phyloP scores from a whole-genome alignment of 30 jellyfish, hydroid and myxozoan genomes.

The Morbakka virulenta region DNA sequence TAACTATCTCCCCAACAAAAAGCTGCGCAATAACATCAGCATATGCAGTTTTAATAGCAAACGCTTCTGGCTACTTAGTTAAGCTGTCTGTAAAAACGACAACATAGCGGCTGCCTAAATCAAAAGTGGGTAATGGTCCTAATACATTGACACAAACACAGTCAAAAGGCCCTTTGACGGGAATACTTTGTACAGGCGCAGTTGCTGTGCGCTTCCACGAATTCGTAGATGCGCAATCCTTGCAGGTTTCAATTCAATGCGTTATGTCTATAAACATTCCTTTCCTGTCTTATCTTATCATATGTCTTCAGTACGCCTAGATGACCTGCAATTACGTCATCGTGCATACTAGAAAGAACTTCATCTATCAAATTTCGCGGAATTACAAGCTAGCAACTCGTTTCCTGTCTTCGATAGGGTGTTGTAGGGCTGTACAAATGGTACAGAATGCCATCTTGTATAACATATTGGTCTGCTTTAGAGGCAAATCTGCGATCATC shows the following conservation, averaged over 20 bases:
- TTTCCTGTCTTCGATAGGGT: slow-evolving; percentile 18
- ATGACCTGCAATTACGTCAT: slow-evolving; percentile 55
- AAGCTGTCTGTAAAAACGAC: slow-evolving; percentile 52
- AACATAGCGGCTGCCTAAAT: slow-evolving; percentile 29
- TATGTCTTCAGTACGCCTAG: slow-evolving; percentile 37
- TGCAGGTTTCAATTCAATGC: slow-evolving; percentile 58
- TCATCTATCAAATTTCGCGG: slow-evolving; percentile 24
- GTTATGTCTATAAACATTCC: slow-evolving; percentile 43
- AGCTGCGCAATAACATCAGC: slow-evolving; percentile 42
- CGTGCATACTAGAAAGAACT: slow-evolving; percentile 38
- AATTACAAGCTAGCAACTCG: slow-evolving; percentile 40
- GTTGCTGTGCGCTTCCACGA: slow-evolving; percentile 34
- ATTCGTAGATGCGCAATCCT: slow-evolving; percentile 50
- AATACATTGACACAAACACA: slow-evolving; percentile 23
- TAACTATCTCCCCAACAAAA: slow-evolving; percentile 36
- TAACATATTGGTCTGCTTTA: slow-evolving; percentile 14
- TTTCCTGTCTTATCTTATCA: slow-evolving; percentile 42
- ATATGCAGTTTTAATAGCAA: background rate
- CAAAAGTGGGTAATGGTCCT: slow-evolving; percentile 59
- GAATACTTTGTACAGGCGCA: slow-evolving; percentile 45
- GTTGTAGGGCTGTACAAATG: slow-evolving; percentile 56
- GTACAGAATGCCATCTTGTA: slow-evolving; percentile 27
- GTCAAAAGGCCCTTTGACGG: slow-evolving; percentile 54
- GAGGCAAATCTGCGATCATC: slow-evolving; percentile 31
- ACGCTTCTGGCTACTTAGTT: slow-evolving; percentile 68